A percentile compares a stretch with the other conserved stretches of the same genome.
These are phyloP conservation scores for Callaeas wilsoni DNA, from an alignment of 2,113 vertebrate species.

Conservation along the genomic window DNA sequence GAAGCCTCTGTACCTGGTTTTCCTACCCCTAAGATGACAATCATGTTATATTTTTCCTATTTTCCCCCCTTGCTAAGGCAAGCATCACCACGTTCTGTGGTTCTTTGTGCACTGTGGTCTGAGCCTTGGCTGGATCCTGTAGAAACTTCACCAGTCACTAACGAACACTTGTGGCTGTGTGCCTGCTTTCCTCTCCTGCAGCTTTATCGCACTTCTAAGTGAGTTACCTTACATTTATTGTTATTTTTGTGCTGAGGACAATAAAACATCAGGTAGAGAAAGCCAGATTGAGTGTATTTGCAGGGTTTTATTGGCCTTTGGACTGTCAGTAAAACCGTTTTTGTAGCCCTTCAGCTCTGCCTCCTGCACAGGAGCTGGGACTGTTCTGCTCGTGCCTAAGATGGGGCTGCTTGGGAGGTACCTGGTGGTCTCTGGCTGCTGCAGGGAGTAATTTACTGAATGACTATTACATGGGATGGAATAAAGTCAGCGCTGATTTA, in stretches of 20 bases:
- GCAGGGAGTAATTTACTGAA: constrained; percentile 1
- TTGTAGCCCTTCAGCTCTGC: background rate
- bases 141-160: background rate
- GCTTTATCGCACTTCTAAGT: fast-evolving
- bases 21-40: background rate
- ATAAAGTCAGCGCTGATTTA: constrained; percentile 3
- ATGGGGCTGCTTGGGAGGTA: background rate
- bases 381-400: background rate
- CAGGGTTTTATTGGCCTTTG: background rate
- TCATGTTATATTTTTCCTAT: fast-evolving
- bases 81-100: fast-evolving
- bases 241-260: background rate
- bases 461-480: background rate
- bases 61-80: background rate
- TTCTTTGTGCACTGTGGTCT: fast-evolving
- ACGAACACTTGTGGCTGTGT: fast-evolving
- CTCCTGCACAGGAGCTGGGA: background rate
- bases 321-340: background rate
- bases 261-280: background rate
- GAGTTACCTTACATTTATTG: background rate
- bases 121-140: background rate
- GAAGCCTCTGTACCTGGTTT: background rate
- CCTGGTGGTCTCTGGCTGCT: background rate
- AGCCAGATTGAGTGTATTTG: background rate
- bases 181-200: background rate